Evolutionary conservation across 2,797 vertebrate genomes (phyloP), one percentile per base, ranked within the genome.

Genomic region (Bryconaethiops microstoma): DNA sequence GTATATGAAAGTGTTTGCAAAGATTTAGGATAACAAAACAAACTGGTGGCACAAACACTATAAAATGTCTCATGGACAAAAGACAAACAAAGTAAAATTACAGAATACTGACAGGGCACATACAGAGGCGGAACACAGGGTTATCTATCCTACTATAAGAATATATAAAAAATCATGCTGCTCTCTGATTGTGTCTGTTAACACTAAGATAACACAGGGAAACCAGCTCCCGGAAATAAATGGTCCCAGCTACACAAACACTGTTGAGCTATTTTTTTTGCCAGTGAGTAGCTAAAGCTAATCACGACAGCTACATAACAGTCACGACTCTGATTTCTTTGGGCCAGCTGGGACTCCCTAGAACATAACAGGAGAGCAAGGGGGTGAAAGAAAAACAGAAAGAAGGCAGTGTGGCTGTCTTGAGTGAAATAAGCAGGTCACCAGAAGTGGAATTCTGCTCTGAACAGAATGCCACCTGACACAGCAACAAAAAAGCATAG

Each of bases 391-490:
- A 64, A 39, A 74, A 63, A 40, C 17, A 52, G 65, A n/a, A 54
- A 68, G 50, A 83, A 87, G 67, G 81, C 85, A 85, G 48, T 48
- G 55, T 70, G 82, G 74, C 76, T 71, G 39, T 60, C 81, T 63
- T 42, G 0, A 78, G 59, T 86, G 80, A 88, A 90, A 88, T 82
- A 62, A 21, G 73, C 74, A 40, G 74, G 80, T 85, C 77, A 23
- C 39, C 63, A 19, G 17, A 14, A 35, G 16, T 39, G 21, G 17
- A 25, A 23, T 39, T 40, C 55, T 16, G 12, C 3, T 23, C 67
- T 59, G 40, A 69, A 39, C 13, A 42, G 40, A 64, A 70, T 4
- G 6, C 42, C 57, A 17, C 23, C 64, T 52, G 73, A 42, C 39
- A 40, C 8, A 39, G 29, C 42, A 50, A 23, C 6, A 70, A 57